phyloP scores from a whole-genome alignment of 2,113 vertebrate species.

The Lathamus discolor region DNA sequence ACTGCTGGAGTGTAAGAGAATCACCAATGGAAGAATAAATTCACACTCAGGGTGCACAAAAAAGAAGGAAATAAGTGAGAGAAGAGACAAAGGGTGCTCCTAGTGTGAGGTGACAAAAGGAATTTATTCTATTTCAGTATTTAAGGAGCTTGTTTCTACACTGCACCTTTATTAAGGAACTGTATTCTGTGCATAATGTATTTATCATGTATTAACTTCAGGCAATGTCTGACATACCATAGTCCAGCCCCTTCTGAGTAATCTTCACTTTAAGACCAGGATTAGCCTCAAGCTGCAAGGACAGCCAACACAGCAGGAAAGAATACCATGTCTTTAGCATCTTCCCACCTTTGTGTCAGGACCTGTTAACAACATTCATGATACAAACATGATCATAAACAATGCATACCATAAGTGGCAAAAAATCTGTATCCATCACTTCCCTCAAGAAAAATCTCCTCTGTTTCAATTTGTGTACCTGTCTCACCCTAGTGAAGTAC shows the following conservation, averaged over 20 bases:
- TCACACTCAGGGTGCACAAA: not conserved
- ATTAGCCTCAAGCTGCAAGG: slow-evolving; percentile 21
- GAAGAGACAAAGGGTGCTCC: not conserved
- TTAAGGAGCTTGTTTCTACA: not conserved
- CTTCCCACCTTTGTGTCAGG: not conserved
- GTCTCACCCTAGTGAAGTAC: not conserved
- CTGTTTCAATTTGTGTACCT: not conserved
- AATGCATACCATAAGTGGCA: not conserved
- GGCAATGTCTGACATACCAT: not conserved
- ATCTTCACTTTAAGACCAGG: slow-evolving; percentile 51
- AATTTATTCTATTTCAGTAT: not conserved
- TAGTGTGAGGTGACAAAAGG: not conserved
- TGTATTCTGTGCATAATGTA: not conserved
- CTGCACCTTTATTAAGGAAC: not conserved
- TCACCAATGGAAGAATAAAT: not conserved
- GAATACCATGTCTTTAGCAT: slow-evolving; percentile 29
- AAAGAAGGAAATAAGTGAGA: not conserved
- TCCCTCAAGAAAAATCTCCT: not conserved
- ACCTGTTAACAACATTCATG: slow-evolving; percentile 38
- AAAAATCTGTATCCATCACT: not conserved
- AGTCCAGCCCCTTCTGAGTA: slow-evolving; percentile 48
- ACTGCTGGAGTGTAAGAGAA: not conserved
- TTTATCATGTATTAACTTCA: not conserved
- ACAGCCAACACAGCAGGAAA: slow-evolving; percentile 46
- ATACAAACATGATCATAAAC: not conserved